Conservation (phyloP, 2,797 vertebrate genomes). For the Oreochromis mossambicus region DNA sequence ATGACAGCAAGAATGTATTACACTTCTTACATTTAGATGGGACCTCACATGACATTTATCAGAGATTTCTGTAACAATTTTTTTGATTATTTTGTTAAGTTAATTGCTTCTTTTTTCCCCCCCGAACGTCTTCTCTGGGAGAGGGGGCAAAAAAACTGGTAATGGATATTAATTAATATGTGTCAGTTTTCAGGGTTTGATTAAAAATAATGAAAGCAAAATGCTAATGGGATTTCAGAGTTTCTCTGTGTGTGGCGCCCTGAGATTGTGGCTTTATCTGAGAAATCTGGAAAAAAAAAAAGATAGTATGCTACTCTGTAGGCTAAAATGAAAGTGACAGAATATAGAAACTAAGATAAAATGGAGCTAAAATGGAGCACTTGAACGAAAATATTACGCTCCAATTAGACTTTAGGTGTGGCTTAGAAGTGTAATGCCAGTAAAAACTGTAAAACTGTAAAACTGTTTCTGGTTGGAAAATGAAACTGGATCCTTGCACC, state of each 20-base stretch:
- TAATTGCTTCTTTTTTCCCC: slow-evolving; percentile 76
- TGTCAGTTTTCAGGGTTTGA: slow-evolving; percentile 80
- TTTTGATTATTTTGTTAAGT: slow-evolving; percentile 82
- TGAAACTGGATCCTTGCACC: neutral
- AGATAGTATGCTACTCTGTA: slow-evolving; percentile 40
- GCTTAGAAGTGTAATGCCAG: neutral
- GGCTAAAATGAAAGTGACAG: slow-evolving; percentile 53
- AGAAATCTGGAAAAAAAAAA: slow-evolving; percentile 45
- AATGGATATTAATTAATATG: slow-evolving; percentile 84
- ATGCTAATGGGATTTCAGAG: slow-evolving; percentile 75
- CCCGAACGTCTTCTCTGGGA: slow-evolving; percentile 64
- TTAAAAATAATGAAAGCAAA: slow-evolving; percentile 81
- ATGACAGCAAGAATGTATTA: slow-evolving; percentile 84
- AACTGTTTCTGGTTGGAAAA: neutral
- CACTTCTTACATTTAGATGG: slow-evolving; percentile 77
- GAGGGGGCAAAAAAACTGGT: slow-evolving; percentile 57
- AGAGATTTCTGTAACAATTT: slow-evolving; percentile 78
- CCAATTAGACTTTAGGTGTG: slow-evolving; percentile 36
- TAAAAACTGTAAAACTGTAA: neutral
- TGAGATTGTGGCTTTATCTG: slow-evolving; percentile 76
- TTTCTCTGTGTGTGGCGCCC: slow-evolving; percentile 73
- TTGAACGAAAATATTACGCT: slow-evolving; percentile 14
- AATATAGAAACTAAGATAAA: slow-evolving; percentile 52
- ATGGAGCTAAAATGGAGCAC: slow-evolving; percentile 21
- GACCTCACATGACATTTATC: slow-evolving; percentile 80